Evolutionary conservation across 2,797 vertebrate genomes (phyloP), one percentile per base, ranked within the genome.

Genomic region (Lepilemur ruficaudatus): DNA sequence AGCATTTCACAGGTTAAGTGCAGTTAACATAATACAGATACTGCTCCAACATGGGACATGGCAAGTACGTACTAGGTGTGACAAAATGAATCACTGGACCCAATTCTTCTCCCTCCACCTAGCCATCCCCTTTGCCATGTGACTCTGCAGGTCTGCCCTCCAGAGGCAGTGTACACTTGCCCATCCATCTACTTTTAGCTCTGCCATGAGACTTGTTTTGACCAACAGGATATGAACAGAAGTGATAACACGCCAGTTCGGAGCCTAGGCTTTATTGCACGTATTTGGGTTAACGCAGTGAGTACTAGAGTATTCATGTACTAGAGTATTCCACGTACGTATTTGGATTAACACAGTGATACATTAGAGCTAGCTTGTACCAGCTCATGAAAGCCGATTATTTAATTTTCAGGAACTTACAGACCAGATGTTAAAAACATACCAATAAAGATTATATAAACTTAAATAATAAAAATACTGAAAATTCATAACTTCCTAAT

Each of bases 401-500:
- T 50, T 83, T 48, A 73, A 63, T 41, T 32, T 78, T 57, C 69
- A 84, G 48, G n/a, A 87, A 85, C 38, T 35, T 52, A 63, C 0
- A 84, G n/a, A 52, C 28, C 55, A 78, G 41, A 10, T 92, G n/a
- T 50, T 89, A 69, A 94, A 96, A 94, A 96, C 4, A 92, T 0
- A 18, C 1, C n/a, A 65, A 69, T 48, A n/a, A 95, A 55, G 70
- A 80, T 83, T 67, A 89, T 13, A 28, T 61, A 93, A 46, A 55
- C 32, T 46, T 63, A 76, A 67, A 91, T 1, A 80, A n/a, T 69
- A 83, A 79, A 93, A 50, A 55, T 22, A 50, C 18, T 84, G 80
- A 92, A 94, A 95, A 55, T 59, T 57, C 7, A 8, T 61, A 92
- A 84, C 67, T 94, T 93, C 22, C 65, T 89, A 78, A 55, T 79